phyloP scores from a whole-genome alignment of 2,113 vertebrate genomes.

The Eudorcas thomsonii region DNA sequence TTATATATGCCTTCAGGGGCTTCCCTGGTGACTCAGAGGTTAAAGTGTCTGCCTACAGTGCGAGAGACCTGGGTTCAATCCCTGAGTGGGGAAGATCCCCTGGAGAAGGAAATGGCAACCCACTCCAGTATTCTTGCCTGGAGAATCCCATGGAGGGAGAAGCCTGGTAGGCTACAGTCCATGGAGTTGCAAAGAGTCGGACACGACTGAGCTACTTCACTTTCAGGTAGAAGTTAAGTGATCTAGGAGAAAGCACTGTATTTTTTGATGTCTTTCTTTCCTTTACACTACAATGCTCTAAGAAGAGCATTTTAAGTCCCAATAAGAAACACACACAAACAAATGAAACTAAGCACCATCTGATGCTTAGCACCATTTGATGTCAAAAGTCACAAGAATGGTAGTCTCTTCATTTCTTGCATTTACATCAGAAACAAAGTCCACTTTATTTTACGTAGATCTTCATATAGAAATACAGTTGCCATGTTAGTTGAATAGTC shows the following conservation, averaged over 20 bases:
- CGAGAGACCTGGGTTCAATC: too few species aligned
- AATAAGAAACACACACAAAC: background rate
- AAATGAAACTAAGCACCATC: background rate
- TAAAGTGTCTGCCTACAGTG: too few species aligned
- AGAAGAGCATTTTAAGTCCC: background rate
- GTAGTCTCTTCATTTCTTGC: background rate
- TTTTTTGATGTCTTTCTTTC: background rate
- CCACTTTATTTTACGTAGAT: slow-evolving; percentile 63
- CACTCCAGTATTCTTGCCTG: too few species aligned
- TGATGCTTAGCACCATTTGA: background rate
- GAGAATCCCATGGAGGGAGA: too few species aligned
- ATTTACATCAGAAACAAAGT: slow-evolving; percentile 31
- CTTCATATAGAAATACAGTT: slow-evolving; percentile 63
- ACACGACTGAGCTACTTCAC: too few species aligned
- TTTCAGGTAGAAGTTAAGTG: background rate
- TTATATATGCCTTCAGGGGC: background rate
- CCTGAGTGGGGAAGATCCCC: too few species aligned
- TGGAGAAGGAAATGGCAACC: too few species aligned
- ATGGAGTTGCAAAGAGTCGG: too few species aligned
- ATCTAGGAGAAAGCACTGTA: background rate
- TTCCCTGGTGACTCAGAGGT: too few species aligned
- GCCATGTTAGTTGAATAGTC: slow-evolving; percentile 51
- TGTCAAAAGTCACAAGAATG: background rate
- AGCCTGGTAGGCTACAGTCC: too few species aligned
- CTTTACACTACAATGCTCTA: background rate